Evolutionary conservation across 64 coral and sea anemone genomes (phyloP), one percentile per base, ranked within the genome.

Genomic region (Trachythela sp.): DNA sequence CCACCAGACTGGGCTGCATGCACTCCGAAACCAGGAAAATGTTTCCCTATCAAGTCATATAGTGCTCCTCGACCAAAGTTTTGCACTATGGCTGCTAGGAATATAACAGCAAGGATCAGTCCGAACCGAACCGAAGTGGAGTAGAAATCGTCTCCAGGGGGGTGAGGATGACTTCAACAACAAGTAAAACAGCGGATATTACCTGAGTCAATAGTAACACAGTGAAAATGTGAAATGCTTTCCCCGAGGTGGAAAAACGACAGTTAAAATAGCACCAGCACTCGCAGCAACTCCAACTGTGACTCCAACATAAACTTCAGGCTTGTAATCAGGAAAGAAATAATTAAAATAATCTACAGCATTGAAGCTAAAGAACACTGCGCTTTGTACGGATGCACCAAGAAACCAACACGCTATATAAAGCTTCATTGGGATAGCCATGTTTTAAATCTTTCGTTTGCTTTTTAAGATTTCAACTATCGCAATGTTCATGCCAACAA

Each of bases 331-430:
- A 38, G 94, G 92, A 64, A 95, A 95, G 86, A 95, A 95, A 36
- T 67, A 95, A 71, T 95, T 95, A 88, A 95, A 95, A 35, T 95
- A 95, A 86, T 95, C 94, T 9, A 91, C 94, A 4, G 91, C 94
- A 50, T 95, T 95, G 83, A 89, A 95, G 49, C 89, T 93, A 43
- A 95, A 93, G 29, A 95, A 95, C n/a, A 95, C 92, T 8, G 92
- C 89, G 29, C 94, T 95, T 86, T 95, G 94, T 18, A 95, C 94
- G 4, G 94, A 85, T 13, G 94, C 94, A 26, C 94, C 94, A 10
- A 95, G 91, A 86, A 95, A 95, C 94, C 94, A 95, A 37, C 91
- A 95, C 2, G 94, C 14, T 30, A 95, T 40, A 26, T 95, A 95
- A 2, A 95, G 86, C 39, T 91, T 95, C 86, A 70, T 88, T 15